Evolutionary conservation across 2,113 vertebrate species (phyloP).

Genomic region (Panthera leo): DNA sequence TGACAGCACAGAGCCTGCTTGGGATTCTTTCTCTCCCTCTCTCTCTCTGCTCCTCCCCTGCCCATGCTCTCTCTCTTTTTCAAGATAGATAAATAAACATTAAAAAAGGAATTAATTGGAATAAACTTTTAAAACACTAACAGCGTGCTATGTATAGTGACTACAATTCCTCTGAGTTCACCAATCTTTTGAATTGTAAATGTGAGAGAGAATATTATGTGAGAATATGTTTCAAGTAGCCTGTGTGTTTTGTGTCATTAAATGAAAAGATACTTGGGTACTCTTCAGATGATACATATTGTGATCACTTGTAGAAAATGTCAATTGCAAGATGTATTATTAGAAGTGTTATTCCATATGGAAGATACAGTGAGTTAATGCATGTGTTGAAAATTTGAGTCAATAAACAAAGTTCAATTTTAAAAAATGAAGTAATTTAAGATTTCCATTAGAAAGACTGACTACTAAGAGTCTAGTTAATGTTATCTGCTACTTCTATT

Average conservation of each 20-base stretch:
- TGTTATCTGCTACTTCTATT: background rate
- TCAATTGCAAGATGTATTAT: background rate
- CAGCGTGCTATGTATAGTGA: background rate
- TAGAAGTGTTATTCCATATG: background rate
- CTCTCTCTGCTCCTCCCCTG: too few relatives aligned
- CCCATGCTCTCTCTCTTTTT: too few relatives aligned
- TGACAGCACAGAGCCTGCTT: too few relatives aligned
- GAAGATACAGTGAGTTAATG: background rate
- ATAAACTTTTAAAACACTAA: background rate
- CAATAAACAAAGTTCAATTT: background rate
- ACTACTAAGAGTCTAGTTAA: background rate
- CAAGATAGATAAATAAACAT: too few relatives aligned
- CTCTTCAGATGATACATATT: background rate
- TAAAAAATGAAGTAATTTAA: background rate
- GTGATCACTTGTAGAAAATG: background rate
- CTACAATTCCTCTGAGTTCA: background rate
- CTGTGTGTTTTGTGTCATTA: constrained; percentile 5
- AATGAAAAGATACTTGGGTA: constrained; percentile 54
- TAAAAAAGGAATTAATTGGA: constrained; percentile 61
- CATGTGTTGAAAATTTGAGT: background rate
- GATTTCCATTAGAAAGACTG: background rate
- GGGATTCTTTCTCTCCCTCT: too few relatives aligned
- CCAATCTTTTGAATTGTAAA: background rate
- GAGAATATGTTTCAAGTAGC: background rate
- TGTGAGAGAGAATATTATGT: background rate